Conservation (phyloP, 1,140 invertebrate genomes). For the Drosophila parabipectinata region DNA sequence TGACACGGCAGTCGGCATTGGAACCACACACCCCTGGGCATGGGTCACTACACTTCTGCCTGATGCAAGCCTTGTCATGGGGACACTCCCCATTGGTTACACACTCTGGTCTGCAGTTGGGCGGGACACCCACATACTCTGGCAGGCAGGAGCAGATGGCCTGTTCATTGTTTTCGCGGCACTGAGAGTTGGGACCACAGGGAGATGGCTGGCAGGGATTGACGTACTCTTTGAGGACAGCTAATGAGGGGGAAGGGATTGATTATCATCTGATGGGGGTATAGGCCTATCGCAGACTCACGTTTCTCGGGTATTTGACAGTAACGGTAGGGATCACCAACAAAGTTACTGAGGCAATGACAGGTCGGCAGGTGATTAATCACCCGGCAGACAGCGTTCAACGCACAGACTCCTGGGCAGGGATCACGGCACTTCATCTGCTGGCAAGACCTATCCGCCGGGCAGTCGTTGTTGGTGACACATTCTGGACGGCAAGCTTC, state of each 20-base stretch:
- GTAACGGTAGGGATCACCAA: constrained; percentile 89
- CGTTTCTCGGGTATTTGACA: constrained; percentile 84
- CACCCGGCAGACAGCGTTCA: constrained; percentile 88
- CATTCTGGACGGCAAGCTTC: constrained; percentile 90
- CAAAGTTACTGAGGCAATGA: constrained; percentile 87
- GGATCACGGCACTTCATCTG: constrained; percentile 92
- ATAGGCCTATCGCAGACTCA: constrained; percentile 73
- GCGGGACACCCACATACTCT: constrained; percentile 90
- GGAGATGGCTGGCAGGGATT: constrained; percentile 87
- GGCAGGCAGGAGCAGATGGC: constrained; percentile 91
- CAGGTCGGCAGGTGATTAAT: constrained; percentile 90
- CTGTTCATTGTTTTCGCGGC: constrained; percentile 85
- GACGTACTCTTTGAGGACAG: constrained; percentile 84
- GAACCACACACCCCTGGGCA: constrained; percentile 91
- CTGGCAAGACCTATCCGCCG: constrained; percentile 88
- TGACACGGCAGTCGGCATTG: constrained; percentile 90
- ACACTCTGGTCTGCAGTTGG: constrained; percentile 91
- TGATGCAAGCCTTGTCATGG: constrained; percentile 89
- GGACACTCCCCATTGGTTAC: constrained; percentile 90
- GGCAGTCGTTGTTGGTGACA: constrained; percentile 89
- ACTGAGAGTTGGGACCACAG: constrained; percentile 87
- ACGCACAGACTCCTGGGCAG: constrained; percentile 90
- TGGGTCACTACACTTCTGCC: constrained; percentile 93
- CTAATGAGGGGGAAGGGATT: constrained; percentile 21
- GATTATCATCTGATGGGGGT: constrained; percentile 87